Base-by-base conservation (phyloP, 2,888 invertebrate species). In the Plemyria rubiginata region DNA sequence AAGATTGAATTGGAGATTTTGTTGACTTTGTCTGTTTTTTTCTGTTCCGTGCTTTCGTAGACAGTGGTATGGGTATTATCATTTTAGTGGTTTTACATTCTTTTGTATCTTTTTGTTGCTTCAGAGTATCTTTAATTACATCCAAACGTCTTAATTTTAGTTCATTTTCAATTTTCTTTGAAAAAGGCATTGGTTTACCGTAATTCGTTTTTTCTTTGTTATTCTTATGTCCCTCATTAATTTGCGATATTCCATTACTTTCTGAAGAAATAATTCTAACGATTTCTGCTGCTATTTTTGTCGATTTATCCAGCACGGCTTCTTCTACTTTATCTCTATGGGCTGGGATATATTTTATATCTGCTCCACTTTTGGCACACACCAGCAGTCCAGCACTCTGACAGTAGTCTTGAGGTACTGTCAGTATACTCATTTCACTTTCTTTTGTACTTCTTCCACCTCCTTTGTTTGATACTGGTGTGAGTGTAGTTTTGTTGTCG, bases 221-320 rank as follows among this genome's bases (percentile, higher is more conserved):
- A 54, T 22, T 8, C 36, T 32, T 58, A 11, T 38, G 9, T 40
- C 3, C 52, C 8, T 51, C 36, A 4, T 13, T 32, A 1, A 15
- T 61, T 15, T 7, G 12, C 7, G 12, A n/a, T 41, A 32, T 28
- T 40, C 4, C 32, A 36, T 40, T n/a, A 6, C 7, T 29, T 28
- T 13, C 6, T n/a, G 11, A 2, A 45, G 4, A 32, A 8, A 16
- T 0, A n/a, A 7, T 6, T 55, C 50, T 56, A 11, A 38, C 7
- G 16, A 51, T 61, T 53, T 55, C 46, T 28, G 55, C 7, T 29
- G 60, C 50, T 15, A 40, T n/a, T 8, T 45, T 36, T 43, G n/a
- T 28, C 50, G 12, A n/a, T 13, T 51, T 6, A 60, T 45, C 9
- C 8, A 7, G 8, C 29, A 29, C 45, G 4, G 36, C 11, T 16